Percentiles rank a stretch among this genome's conserved stretches.
Evolutionary conservation across 2,113 vertebrate genomes (phyloP).

Genomic region (Conger conger): DNA sequence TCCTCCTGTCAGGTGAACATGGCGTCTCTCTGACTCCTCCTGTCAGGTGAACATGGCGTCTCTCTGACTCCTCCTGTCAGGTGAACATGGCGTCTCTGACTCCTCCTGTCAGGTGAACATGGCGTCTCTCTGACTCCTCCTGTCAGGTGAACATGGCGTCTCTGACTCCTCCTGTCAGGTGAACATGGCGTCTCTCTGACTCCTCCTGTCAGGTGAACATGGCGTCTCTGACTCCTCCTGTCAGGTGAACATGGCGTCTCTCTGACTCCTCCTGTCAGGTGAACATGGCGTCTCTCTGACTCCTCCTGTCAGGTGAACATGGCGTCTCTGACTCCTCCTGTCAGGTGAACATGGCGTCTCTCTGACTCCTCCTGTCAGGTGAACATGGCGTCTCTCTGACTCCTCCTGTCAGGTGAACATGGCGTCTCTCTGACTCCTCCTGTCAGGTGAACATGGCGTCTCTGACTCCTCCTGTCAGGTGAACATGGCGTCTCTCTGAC

Average conservation of each 20-base stretch:
- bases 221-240: constrained; percentile 9
- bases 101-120: background rate
- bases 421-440: constrained; percentile 23
- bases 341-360: background rate
- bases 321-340: constrained; percentile 9
- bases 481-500: constrained; percentile 15
- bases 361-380: constrained; percentile 25
- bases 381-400: constrained; percentile 15
- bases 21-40: constrained; percentile 23
- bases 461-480: constrained; percentile 13
- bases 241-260: background rate
- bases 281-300: constrained; percentile 15
- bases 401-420: background rate
- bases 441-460: background rate
- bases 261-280: constrained; percentile 25
- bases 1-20: background rate
- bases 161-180: constrained; percentile 13
- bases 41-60: background rate
- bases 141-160: background rate
- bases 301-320: background rate
- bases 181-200: constrained; percentile 15
- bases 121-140: constrained; percentile 23
- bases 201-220: background rate
- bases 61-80: constrained; percentile 21
- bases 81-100: constrained; percentile 4